Evolutionary conservation across 2,113 vertebrate genomes (phyloP).

Genomic region (Lathamus discolor): DNA sequence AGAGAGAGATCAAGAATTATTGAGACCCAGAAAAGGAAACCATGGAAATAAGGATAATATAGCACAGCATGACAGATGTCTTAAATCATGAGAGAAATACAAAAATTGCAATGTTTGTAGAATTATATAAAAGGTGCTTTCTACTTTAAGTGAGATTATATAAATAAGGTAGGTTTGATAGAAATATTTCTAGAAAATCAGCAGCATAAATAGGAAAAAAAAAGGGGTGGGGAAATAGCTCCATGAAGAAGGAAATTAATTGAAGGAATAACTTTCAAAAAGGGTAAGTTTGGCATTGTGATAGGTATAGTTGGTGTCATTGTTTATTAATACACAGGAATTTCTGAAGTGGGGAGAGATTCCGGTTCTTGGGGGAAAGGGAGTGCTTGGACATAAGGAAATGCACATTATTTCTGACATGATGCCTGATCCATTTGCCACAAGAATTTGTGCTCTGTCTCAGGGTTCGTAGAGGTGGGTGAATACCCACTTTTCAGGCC

Average conservation of each 20-base stretch:
- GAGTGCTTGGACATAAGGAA: neutral
- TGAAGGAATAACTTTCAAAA: neutral
- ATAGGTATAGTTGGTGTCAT: neutral
- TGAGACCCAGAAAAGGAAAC: neutral
- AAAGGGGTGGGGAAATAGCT: neutral
- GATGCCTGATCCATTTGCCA: rapidly evolving
- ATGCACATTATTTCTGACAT: neutral
- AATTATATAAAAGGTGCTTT: neutral
- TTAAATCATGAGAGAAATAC: neutral
- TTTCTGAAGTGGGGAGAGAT: neutral
- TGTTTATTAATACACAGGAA: neutral
- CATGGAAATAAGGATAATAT: neutral
- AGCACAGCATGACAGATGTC: neutral
- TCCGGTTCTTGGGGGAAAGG: neutral
- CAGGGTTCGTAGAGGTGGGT: neutral
- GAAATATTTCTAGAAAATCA: neutral
- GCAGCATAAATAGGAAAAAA: neutral
- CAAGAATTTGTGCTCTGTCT: neutral
- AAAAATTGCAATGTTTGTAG: neutral
- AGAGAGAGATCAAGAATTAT: neutral
- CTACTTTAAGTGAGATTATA: neutral
- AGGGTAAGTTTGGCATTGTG: neutral
- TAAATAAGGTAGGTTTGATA: neutral
- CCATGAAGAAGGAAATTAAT: neutral
- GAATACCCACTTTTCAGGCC: neutral